Evolutionary conservation across 2,888 invertebrate genomes (phyloP).

Genomic region (Cephus sareptanus): DNA sequence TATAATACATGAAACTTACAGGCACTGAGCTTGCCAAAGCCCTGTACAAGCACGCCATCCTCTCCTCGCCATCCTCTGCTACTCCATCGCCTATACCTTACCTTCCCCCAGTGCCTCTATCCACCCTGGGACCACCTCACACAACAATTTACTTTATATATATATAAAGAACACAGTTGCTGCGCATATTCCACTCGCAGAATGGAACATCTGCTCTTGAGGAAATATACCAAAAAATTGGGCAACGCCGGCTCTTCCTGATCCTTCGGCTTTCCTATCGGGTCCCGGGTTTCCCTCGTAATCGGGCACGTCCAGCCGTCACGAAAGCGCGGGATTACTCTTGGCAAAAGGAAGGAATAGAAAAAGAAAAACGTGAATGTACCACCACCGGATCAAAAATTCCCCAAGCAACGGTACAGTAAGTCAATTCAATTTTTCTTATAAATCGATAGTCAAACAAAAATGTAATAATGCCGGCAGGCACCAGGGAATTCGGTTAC

Average conservation of each 20-base stretch:
- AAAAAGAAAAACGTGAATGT: background rate
- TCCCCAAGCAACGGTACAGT: background rate
- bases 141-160: background rate
- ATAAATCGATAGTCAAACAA: background rate
- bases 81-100: conserved; percentile 6
- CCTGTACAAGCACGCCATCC: conserved; percentile 31
- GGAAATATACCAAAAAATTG: conserved; percentile 12
- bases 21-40: conserved; percentile 41
- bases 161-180: conserved; percentile 9
- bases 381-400: background rate
- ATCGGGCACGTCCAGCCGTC: background rate
- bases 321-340: background rate
- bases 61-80: conserved; percentile 9
- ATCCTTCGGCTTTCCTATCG: background rate
- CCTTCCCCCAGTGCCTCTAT: background rate
- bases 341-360: background rate
- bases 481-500: background rate
- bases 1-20: conserved; percentile 47
- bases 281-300: background rate
- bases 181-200: conserved; percentile 25
- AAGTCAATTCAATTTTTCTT: background rate
- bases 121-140: background rate
- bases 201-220: conserved; percentile 32
- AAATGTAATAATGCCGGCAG: background rate
- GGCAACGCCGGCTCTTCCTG: background rate